Evolutionary conservation across 2,113 vertebrate species (phyloP), one percentile per base, ranked within the genome.

Genomic region (Nyctereutes procyonoides): DNA sequence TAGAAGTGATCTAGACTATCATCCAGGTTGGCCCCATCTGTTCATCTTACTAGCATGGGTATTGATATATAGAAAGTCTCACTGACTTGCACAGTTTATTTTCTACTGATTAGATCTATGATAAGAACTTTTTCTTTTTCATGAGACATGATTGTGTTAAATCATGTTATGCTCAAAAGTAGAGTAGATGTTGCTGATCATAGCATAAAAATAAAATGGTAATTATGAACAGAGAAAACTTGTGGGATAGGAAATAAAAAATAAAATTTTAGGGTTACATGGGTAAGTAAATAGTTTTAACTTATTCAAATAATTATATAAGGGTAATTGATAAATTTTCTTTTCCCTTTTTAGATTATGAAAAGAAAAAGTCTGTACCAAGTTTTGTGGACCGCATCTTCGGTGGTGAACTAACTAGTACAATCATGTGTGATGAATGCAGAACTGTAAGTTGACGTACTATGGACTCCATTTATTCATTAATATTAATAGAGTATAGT

Each of bases 361-460:
- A 99, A 98, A 99, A 99, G 98, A 99, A 99, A 84, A 99, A 99
- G 60, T 95, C 98, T 67, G 98, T 98, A 20, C 99, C 97, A 93
- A 99, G 99, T 98, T 99, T 99, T 98, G 99, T 99, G 63, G 99
- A 99, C 98, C 99, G 98, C 53, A 99, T 99, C 84, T 99, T 99
- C 98, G 99, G 99, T 77, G 99, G 99, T 73, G 99, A 99, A 97
- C 98, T 99, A 92, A 99, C 99, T 43, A 99, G 99, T 97, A 99
- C 99, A 0, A 99, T 99, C 90, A 99, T 99, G 99, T 99, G 99
- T 98, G 99, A 99, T 93, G 99, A 99, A 67, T 99, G 99, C 96
- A 99, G 99, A 98, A 99, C 99, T 24, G 99, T 99, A 98, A 98
- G 99, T 99, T 28, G 35, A 12, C 62, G 20, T 35, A 14, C 1